A percentile compares a stretch with the other conserved stretches of the same genome.
Conservation (phyloP, 2,888 invertebrate species). For the Mimachlamys varia region DNA sequence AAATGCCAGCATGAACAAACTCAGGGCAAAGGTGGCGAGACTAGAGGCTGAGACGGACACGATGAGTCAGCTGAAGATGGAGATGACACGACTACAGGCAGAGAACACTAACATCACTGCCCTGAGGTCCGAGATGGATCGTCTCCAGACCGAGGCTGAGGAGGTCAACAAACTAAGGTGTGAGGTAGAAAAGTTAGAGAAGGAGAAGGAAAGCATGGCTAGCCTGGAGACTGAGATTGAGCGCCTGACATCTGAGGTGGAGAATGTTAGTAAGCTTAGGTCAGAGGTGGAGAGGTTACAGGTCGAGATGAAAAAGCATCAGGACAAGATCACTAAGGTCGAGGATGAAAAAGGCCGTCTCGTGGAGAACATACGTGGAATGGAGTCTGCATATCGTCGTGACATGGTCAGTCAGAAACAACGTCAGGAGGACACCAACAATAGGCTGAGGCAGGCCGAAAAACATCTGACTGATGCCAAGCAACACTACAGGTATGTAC, state of each 20-base stretch:
- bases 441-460: conserved; percentile 57
- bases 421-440: conserved; percentile 59
- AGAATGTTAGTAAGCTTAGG: conserved; percentile 41
- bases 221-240: not conserved
- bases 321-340: conserved; percentile 57
- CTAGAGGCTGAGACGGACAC: not conserved
- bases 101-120: conserved; percentile 5
- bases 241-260: not conserved
- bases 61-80: not conserved
- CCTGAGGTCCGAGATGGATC: not conserved
- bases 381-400: conserved; percentile 63
- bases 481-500: conserved; percentile 25
- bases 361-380: conserved; percentile 56
- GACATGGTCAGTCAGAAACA: conserved; percentile 61
- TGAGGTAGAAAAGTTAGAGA: not conserved
- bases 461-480: conserved; percentile 63
- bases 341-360: conserved; percentile 57
- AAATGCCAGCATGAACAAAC: not conserved
- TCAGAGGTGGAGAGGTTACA: conserved; percentile 45
- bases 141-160: not conserved
- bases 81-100: not conserved
- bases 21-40: conserved; percentile 3
- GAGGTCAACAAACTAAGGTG: not conserved
- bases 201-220: not conserved
- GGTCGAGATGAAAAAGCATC: conserved; percentile 45